Evolutionary conservation across 2,113 vertebrate species (phyloP).

Genomic region (Petrocephalus microphthalmus): DNA sequence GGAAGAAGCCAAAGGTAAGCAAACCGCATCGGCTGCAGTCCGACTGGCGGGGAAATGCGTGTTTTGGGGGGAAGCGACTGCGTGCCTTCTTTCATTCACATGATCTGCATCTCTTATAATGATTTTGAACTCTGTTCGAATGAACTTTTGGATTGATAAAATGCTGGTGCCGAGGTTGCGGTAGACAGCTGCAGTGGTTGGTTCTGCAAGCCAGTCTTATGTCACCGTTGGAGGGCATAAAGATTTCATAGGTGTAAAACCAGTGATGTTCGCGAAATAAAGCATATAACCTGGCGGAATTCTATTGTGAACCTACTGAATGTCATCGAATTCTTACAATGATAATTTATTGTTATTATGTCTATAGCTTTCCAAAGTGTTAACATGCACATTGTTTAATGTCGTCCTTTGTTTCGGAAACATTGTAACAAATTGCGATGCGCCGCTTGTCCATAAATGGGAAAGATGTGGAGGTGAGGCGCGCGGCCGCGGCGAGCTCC

Average conservation of each 20-base stretch:
- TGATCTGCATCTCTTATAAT: neutral
- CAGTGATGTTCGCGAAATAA: neutral
- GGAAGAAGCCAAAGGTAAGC: neutral
- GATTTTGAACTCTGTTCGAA: neutral
- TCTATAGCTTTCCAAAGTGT: neutral
- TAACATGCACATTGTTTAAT: neutral
- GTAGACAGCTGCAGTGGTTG: neutral
- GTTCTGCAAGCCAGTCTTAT: neutral
- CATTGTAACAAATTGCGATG: neutral
- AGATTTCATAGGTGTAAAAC: neutral
- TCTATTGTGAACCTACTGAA: neutral
- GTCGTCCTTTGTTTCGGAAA: neutral
- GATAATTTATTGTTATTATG: neutral
- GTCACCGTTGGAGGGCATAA: neutral
- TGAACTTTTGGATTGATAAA: neutral
- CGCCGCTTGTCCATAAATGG: neutral
- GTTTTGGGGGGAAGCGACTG: neutral
- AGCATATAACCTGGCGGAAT: neutral
- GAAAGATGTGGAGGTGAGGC: neutral
- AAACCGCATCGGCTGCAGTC: neutral
- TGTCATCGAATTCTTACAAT: neutral
- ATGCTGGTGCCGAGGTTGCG: neutral
- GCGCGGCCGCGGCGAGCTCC: no score
- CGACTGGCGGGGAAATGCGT: neutral
- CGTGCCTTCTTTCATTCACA: neutral